phyloP scores from a whole-genome alignment of 2,797 vertebrate species.

The Pelochelys cantorii region DNA sequence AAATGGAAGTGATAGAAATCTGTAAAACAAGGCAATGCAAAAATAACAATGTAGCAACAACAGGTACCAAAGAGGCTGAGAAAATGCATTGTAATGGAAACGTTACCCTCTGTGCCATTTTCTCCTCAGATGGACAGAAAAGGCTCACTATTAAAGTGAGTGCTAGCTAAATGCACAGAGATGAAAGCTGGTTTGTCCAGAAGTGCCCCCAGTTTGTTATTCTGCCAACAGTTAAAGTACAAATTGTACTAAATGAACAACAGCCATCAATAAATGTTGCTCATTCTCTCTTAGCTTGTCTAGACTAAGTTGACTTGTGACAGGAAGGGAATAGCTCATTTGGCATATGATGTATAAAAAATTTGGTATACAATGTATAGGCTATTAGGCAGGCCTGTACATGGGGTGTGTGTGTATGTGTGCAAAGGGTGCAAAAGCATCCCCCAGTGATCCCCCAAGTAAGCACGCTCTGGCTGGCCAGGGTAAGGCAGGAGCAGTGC shows the following conservation, averaged over 20 bases:
- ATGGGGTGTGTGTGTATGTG: too few species aligned
- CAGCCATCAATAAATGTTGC: not conserved
- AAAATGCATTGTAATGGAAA: not conserved
- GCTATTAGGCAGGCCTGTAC: not conserved
- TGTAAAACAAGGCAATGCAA: not conserved
- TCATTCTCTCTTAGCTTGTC: not conserved
- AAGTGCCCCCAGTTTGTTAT: slow-evolving; percentile 22
- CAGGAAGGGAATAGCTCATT: slow-evolving; percentile 12
- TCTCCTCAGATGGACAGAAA: not conserved
- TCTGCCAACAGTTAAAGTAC: slow-evolving; percentile 34
- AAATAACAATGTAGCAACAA: not conserved
- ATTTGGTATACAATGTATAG: not conserved
- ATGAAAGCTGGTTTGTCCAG: slow-evolving; percentile 23
- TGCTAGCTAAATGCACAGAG: not conserved
- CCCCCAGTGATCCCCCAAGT: too few species aligned
- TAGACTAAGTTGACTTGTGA: not conserved
- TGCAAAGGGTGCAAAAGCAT: too few species aligned
- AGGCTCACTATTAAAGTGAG: not conserved
- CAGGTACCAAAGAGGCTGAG: not conserved
- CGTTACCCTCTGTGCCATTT: not conserved
- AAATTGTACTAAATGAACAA: not conserved
- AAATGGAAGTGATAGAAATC: not conserved
- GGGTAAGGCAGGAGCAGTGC: too few species aligned
- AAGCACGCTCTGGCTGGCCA: too few species aligned
- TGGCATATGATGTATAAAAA: not conserved